Evolutionary conservation across 2,888 invertebrate species (phyloP), one percentile per base, ranked within the genome.

Genomic region (Pegoplata infirma): DNA sequence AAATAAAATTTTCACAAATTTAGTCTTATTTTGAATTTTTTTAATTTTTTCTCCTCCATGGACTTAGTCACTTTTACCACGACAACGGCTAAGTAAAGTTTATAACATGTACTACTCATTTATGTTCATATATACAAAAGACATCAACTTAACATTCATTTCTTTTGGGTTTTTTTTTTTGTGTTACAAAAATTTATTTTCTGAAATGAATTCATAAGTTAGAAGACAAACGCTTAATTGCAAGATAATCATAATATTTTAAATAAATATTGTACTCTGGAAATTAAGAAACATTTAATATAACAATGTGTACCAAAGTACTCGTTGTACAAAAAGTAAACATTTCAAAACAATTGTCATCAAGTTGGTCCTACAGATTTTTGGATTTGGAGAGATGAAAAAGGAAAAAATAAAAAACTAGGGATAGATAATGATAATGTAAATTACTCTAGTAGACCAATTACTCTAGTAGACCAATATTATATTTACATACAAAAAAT

Each of bases 201-300:
- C 51, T 53, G 53, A 64, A 73, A 73, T 79, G 25, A 71, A 71
- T 79, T 75, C 75, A 71, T 75, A 75, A 79, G 61, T 71, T 36
- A 79, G 75, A 79, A 79, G 79, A 79, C 79, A 79, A 79, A 79
- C 75, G 75, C 66, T 75, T 79, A 79, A 79, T 79, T 79, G 79
- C 71, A 67, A 79, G 75, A 79, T 79, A 79, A 79, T 79, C 69
- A 75, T 75, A 79, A 79, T 79, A 79, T 79, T 79, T 75, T 79
- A 75, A 79, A 75, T 79, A 79, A 79, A 79, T 75, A 79, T 79
- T 79, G 36, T 75, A 28, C 75, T 47, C 59, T 72, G 56, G 61
- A 77, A 72, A 77, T 76, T 53, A 77, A 67, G 55, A 67, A 72
- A 25, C 56, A 49, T 56, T 63, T 68, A 36, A 40, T 12, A 40